Conservation (phyloP, 2,888 invertebrate species). For the Empis stercorea region DNA sequence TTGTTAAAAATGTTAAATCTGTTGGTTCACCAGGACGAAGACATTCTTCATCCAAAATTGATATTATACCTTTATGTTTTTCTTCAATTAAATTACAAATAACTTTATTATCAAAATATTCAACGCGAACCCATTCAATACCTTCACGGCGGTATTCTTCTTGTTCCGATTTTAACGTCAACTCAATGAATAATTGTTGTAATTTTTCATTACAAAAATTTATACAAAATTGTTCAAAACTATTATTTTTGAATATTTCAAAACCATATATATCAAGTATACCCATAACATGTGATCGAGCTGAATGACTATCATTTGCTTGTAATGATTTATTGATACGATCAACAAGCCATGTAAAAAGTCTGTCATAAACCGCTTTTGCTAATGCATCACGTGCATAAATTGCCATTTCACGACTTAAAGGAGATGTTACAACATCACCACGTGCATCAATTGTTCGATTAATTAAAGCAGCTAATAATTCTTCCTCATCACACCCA, state of each 20-base stretch:
- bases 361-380: slow-evolving; percentile 80
- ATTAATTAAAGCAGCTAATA: slow-evolving; percentile 63
- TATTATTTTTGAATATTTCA: slow-evolving; percentile 82
- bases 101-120: slow-evolving; percentile 85
- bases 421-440: slow-evolving; percentile 69
- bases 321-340: slow-evolving; percentile 65
- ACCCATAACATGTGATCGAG: slow-evolving; percentile 60
- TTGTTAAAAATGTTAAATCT: slow-evolving; percentile 69
- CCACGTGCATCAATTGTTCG: slow-evolving; percentile 77
- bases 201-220: slow-evolving; percentile 94
- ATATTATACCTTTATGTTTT: slow-evolving; percentile 74
- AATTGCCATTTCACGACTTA: slow-evolving; percentile 67
- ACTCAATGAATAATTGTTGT: slow-evolving; percentile 84
- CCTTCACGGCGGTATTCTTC: slow-evolving; percentile 85
- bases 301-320: slow-evolving; percentile 39
- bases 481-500: slow-evolving; percentile 50
- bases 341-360: slow-evolving; percentile 81
- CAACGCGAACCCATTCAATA: slow-evolving; percentile 79
- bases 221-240: slow-evolving; percentile 76
- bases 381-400: slow-evolving; percentile 83
- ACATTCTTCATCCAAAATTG: slow-evolving; percentile 84
- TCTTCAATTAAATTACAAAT: slow-evolving; percentile 88
- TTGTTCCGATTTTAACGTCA: slow-evolving; percentile 83
- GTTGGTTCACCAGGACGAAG: slow-evolving; percentile 77
- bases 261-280: slow-evolving; percentile 91